Evolutionary conservation across 2,888 invertebrate genomes (phyloP).

Genomic region (Chloroclystis v-ata): DNA sequence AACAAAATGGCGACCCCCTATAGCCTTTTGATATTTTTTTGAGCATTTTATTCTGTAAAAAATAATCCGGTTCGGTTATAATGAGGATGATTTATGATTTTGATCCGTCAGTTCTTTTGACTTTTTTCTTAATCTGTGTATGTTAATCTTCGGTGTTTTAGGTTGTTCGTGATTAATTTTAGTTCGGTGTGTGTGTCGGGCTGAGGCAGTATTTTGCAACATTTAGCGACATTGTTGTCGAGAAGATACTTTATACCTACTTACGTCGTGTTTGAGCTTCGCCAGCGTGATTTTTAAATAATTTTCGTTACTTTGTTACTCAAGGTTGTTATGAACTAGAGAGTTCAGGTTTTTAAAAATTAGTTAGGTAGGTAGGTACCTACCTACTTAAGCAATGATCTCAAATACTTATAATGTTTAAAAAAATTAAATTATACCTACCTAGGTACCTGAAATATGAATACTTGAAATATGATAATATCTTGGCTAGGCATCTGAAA

Average conservation of each 20-base stretch:
- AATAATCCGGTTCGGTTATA: conserved; percentile 77
- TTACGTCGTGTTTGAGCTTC: no score
- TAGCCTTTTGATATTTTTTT: conserved; percentile 75
- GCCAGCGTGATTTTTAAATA: background rate
- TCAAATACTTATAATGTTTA: no score
- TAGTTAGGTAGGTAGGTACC: background rate
- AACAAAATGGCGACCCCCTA: conserved; percentile 75
- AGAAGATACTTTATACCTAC: no score
- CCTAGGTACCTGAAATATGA: background rate
- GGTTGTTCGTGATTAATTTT: conserved; percentile 63
- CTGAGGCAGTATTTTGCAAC: conserved; percentile 11
- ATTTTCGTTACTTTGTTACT: no score
- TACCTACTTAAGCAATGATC: background rate
- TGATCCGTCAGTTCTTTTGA: conserved; percentile 63
- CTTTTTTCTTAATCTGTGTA: conserved; percentile 64
- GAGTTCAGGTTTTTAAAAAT: background rate
- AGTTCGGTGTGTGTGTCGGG: conserved; percentile 31
- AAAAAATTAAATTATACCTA: no score
- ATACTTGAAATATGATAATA: no score
- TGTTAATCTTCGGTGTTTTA: conserved; percentile 70
- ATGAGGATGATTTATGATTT: conserved; percentile 78
- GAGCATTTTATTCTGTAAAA: conserved; percentile 74
- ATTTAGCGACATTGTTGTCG: conserved; percentile 24
- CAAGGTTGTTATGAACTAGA: background rate
- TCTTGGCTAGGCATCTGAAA: no score